Conservation (phyloP, 2,888 invertebrate genomes). For the Gerosis bhagava region DNA sequence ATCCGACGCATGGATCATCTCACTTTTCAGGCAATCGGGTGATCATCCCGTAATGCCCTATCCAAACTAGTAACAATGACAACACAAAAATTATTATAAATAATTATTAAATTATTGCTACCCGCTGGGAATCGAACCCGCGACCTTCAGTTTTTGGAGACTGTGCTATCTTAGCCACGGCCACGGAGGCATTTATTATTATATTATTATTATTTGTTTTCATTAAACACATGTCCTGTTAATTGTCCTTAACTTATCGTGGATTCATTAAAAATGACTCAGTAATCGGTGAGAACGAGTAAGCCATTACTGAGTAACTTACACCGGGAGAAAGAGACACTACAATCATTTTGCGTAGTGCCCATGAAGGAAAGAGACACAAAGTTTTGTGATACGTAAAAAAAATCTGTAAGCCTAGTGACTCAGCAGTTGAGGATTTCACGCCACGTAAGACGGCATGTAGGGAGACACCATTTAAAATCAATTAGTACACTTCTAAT, state of each 20-base stretch:
- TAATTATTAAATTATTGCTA: too few relatives aligned
- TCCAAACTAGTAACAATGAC: too few relatives aligned
- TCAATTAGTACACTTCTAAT: too few relatives aligned
- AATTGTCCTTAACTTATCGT: conserved; percentile 2
- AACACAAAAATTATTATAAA: too few relatives aligned
- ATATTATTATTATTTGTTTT: too few relatives aligned
- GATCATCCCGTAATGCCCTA: too few relatives aligned
- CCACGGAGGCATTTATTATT: too few relatives aligned
- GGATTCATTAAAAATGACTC: conserved; percentile 49
- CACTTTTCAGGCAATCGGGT: too few relatives aligned
- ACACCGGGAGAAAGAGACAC: conserved; percentile 23
- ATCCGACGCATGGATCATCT: too few relatives aligned
- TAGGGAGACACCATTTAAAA: conserved; percentile 40
- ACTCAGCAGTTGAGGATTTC: conserved; percentile 42
- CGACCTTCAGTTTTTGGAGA: too few relatives aligned
- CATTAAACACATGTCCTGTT: conserved; percentile 6
- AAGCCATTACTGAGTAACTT: conserved; percentile 33
- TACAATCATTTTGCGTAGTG: neutral
- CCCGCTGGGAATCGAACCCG: too few relatives aligned
- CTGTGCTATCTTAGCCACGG: too few relatives aligned
- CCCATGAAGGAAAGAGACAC: conserved; percentile 21
- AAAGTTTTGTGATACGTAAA: conserved; percentile 27
- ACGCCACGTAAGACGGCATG: conserved; percentile 32
- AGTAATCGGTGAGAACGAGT: conserved; percentile 46
- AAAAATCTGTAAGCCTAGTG: conserved; percentile 36